phyloP scores from a whole-genome alignment of 1,140 invertebrate genomes.

The Hyposmocoma kahamanoa region DNA sequence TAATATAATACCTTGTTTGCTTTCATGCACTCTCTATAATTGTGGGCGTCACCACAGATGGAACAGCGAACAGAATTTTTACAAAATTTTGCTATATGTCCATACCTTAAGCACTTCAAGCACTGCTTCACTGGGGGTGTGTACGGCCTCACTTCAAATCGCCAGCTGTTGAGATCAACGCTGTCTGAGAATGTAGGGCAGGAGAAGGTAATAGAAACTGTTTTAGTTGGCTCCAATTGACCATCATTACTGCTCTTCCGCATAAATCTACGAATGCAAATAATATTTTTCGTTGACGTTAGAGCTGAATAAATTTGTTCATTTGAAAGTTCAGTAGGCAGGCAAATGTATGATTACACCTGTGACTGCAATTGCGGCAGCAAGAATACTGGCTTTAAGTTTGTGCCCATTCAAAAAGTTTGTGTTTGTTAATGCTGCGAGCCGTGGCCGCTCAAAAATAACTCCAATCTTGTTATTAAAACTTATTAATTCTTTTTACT shows the following conservation, averaged over 20 bases:
- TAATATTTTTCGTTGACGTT: too few relatives aligned
- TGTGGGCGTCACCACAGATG: constrained; percentile 4
- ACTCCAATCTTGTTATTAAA: background rate
- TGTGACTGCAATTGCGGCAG: too few relatives aligned
- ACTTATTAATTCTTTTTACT: background rate
- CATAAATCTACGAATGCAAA: background rate
- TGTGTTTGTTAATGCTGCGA: too few relatives aligned
- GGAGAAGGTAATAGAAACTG: constrained; percentile 3
- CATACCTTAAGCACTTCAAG: constrained; percentile 9
- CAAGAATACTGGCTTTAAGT: too few relatives aligned
- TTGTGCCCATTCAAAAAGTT: too few relatives aligned
- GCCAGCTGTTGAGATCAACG: constrained; percentile 6
- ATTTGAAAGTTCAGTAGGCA: too few relatives aligned
- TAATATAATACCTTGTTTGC: too few relatives aligned
- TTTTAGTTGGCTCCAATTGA: constrained; percentile 2
- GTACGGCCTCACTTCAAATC: background rate
- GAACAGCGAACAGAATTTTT: constrained; percentile 9
- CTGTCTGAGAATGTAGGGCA: background rate
- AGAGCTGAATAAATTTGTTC: too few relatives aligned
- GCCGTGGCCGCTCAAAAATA: too few relatives aligned
- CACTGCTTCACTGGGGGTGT: constrained; percentile 8
- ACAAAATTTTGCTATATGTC: constrained; percentile 8
- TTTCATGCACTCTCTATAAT: constrained; percentile 3
- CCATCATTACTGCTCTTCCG: background rate
- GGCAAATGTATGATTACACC: too few relatives aligned